These are phyloP conservation scores for Lapara coniferarum DNA, from an alignment of 2,888 invertebrate species.

Conservation along the genomic window DNA sequence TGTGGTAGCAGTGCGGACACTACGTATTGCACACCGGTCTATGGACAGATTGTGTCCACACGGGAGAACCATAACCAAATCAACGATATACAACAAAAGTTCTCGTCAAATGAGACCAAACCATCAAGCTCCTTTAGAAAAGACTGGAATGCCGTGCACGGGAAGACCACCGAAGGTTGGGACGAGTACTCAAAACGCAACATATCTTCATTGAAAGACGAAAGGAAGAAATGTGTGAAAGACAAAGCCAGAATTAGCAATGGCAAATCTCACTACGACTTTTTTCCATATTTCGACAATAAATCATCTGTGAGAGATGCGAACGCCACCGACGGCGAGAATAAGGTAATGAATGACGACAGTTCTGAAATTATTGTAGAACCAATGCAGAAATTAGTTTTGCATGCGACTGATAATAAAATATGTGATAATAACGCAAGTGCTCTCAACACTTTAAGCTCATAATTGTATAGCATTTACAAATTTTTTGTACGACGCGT, in stretches of 20 bases:
- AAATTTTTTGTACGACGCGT: constrained; percentile 63
- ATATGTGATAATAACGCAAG: constrained; percentile 81
- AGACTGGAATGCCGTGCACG: constrained; percentile 67
- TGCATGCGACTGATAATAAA: constrained; percentile 82
- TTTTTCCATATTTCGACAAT: constrained; percentile 79
- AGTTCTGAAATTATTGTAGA: constrained; percentile 79
- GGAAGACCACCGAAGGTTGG: constrained; percentile 70
- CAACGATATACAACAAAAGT: constrained; percentile 77
- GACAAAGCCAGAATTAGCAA: constrained; percentile 67
- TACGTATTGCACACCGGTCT: constrained; percentile 77
- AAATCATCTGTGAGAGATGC: constrained; percentile 47
- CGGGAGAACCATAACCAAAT: constrained; percentile 80
- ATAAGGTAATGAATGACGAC: constrained; percentile 56
- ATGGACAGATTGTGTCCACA: constrained; percentile 77
- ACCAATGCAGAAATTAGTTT: constrained; percentile 80
- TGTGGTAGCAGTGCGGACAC: constrained; percentile 63
- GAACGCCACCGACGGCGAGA: constrained; percentile 32
- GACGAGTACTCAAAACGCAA: constrained; percentile 75
- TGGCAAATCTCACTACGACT: constrained; percentile 73
- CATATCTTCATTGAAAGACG: constrained; percentile 68
- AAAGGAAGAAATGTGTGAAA: constrained; percentile 60
- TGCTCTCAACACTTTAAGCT: constrained; percentile 79
- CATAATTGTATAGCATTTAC: constrained; percentile 71
- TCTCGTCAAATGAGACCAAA: constrained; percentile 65
- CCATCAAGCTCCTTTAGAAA: constrained; percentile 76